phyloP scores from a whole-genome alignment of 2,797 vertebrate genomes.

The Phrynocephalus guinanensis region DNA sequence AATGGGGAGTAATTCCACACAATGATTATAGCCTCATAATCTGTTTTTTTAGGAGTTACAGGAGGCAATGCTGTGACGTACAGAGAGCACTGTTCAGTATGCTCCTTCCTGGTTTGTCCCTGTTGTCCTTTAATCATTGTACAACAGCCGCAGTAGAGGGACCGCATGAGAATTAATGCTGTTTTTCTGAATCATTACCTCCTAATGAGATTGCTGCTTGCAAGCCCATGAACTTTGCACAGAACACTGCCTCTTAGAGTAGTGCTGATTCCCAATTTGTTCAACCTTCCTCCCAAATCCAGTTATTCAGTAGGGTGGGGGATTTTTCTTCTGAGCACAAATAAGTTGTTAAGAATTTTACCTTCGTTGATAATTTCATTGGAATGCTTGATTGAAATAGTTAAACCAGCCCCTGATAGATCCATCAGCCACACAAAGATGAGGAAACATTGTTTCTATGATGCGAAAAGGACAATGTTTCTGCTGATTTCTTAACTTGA shows the following conservation, averaged over 20 bases:
- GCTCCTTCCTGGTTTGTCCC: slow-evolving; percentile 1
- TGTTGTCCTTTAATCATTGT: slow-evolving; percentile 39
- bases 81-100: neutral
- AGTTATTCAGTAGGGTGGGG: neutral
- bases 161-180: slow-evolving; percentile 42
- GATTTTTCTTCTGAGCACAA: slow-evolving; percentile 1
- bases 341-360: neutral
- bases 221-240: slow-evolving; percentile 22
- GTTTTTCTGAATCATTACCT: slow-evolving; percentile 39
- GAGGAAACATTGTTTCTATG: no score
- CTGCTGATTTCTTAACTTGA: no score
- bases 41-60: neutral
- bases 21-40: neutral
- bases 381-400: neutral
- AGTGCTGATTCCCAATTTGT: slow-evolving; percentile 27
- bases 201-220: slow-evolving; percentile 47
- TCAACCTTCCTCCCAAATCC: slow-evolving; percentile 13
- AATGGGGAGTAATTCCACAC: neutral
- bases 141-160: slow-evolving; percentile 22
- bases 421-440: neutral
- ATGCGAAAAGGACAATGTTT: no score
- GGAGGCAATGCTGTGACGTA: neutral
- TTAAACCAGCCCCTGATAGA: neutral
- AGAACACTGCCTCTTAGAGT: slow-evolving; percentile 12
- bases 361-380: neutral